A percentile compares a stretch with the other conserved stretches of the same genome.
phyloP scores from a whole-genome alignment of 2,113 vertebrate species.

The Gymnorhina tibicen region DNA sequence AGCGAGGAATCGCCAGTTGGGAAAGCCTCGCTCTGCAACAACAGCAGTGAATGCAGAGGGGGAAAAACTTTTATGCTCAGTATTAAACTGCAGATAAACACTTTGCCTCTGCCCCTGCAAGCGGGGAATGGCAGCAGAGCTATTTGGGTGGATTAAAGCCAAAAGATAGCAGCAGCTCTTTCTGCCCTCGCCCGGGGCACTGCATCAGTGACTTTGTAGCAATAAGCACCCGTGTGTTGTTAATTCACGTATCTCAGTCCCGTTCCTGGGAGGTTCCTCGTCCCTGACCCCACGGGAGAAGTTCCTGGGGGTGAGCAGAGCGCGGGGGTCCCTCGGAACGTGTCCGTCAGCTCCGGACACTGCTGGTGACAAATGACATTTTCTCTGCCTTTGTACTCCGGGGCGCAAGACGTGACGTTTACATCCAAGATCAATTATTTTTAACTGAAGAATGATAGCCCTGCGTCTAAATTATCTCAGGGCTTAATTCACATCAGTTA shows the following conservation, averaged over 20 bases:
- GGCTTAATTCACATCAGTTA: slow-evolving; percentile 64
- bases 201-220: background rate
- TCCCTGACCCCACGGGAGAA: background rate
- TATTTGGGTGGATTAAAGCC: background rate
- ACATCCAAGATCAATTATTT: slow-evolving; percentile 54
- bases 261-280: background rate
- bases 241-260: background rate
- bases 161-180: background rate
- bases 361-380: slow-evolving; percentile 37
- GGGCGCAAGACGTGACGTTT: background rate
- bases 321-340: rapidly evolving
- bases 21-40: background rate
- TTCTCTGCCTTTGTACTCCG: background rate
- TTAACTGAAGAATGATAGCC: slow-evolving; percentile 48
- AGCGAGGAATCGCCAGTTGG: background rate
- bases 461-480: background rate
- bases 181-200: background rate
- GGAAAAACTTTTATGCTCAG: background rate
- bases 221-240: background rate
- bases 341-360: background rate
- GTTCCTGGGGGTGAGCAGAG: background rate
- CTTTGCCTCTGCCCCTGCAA: background rate
- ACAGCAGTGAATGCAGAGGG: background rate
- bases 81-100: background rate
- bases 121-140: background rate